phyloP scores from a whole-genome alignment of 2,888 invertebrate genomes.

The Encarsia formosa region DNA sequence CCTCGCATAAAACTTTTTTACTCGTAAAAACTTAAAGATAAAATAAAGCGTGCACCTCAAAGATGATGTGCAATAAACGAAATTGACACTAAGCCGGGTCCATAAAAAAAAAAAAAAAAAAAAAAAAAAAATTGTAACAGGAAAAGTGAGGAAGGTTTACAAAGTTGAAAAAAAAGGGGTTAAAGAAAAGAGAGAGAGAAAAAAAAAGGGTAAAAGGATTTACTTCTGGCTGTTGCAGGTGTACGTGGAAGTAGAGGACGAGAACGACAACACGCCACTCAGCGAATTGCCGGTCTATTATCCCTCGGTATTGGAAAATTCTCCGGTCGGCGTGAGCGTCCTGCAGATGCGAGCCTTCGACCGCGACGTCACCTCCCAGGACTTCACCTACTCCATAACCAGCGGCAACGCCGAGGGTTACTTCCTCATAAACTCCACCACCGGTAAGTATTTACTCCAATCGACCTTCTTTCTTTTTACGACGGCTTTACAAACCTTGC shows the following conservation, averaged over 20 bases:
- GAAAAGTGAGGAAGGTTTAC: not conserved
- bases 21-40: too few relatives aligned
- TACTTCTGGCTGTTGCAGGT: conserved; percentile 60
- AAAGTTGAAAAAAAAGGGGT: too few relatives aligned
- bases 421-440: conserved; percentile 78
- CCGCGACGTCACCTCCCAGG: conserved; percentile 66
- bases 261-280: conserved; percentile 93
- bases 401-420: conserved; percentile 90
- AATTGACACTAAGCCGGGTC: not conserved
- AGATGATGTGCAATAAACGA: too few relatives aligned
- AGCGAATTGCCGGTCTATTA: conserved; percentile 83
- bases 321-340: conserved; percentile 68
- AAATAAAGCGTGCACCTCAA: too few relatives aligned
- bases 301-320: conserved; percentile 76
- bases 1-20: too few relatives aligned
- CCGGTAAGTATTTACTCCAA: conserved; percentile 74
- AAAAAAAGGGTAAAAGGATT: conserved; percentile 22
- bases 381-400: conserved; percentile 76
- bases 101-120: not conserved
- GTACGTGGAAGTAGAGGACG: conserved; percentile 80
- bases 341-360: conserved; percentile 75
- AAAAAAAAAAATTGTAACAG: not conserved
- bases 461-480: not conserved
- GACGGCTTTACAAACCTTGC: too few relatives aligned
- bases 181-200: conserved; percentile 20